phyloP scores from a whole-genome alignment of 2,797 vertebrate genomes.

The Cynopterus sphinx region DNA sequence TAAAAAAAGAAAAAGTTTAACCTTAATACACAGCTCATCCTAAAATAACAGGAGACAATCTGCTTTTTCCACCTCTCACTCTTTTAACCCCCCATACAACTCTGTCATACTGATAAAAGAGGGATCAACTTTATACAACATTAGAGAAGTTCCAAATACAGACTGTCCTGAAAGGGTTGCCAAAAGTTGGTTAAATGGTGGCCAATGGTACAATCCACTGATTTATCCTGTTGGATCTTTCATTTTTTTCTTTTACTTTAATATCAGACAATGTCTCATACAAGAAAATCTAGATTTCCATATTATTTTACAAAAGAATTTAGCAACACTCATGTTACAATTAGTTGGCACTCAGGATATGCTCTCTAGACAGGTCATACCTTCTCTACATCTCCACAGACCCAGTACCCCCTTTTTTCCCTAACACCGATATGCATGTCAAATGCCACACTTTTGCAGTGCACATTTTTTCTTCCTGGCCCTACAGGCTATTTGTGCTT shows the following conservation, averaged over 20 bases:
- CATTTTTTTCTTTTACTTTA: not conserved
- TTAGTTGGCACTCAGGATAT: not conserved
- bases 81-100: not conserved
- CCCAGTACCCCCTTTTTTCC: not conserved
- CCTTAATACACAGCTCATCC: not conserved
- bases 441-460: not conserved
- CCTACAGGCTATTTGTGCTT: not conserved
- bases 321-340: not conserved
- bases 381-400: not conserved
- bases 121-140: not conserved
- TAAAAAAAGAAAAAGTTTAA: not conserved
- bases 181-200: not conserved
- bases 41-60: conserved; percentile 2
- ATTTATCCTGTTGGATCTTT: not conserved
- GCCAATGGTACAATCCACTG: not conserved
- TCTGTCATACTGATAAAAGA: not conserved
- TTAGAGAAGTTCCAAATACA: not conserved
- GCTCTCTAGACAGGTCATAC: not conserved
- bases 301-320: not conserved
- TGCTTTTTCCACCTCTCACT: not conserved
- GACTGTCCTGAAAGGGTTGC: not conserved
- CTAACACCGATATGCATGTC: not conserved
- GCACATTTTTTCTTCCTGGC: not conserved
- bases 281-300: not conserved
- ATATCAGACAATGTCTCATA: not conserved